Conservation (phyloP, 35 echinoderm and acorn worm species). For the Nesometra sesokonis region DNA sequence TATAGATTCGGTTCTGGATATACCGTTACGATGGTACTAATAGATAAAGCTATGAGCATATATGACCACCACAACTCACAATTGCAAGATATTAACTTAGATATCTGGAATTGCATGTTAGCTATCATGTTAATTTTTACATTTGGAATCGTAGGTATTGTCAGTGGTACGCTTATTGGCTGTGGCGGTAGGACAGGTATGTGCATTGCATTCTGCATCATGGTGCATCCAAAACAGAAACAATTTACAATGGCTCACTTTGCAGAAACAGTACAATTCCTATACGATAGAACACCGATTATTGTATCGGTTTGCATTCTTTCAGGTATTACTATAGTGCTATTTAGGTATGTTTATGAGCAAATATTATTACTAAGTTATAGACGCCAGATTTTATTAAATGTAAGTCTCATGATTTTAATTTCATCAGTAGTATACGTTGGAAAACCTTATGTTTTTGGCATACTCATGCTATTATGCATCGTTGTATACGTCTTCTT, state of each 20-base stretch:
- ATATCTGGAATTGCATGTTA: neutral
- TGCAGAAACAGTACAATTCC: neutral
- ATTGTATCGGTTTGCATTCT: neutral
- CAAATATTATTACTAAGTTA: no score
- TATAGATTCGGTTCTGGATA: neutral
- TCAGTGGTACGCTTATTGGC: neutral
- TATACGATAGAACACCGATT: neutral
- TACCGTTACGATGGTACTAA: neutral
- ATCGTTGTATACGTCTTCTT: no score
- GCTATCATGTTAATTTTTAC: neutral
- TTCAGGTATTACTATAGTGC: no score
- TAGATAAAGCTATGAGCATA: neutral
- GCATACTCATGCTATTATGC: no score
- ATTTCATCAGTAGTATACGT: no score
- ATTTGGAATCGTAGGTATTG: neutral
- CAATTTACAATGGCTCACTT: neutral
- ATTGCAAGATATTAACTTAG: neutral
- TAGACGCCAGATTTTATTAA: no score
- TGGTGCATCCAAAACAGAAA: neutral
- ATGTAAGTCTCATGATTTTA: no score
- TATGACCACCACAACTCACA: neutral
- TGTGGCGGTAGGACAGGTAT: neutral
- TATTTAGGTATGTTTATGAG: no score
- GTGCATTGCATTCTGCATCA: neutral
- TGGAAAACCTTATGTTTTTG: no score